Conservation (phyloP, 2,888 invertebrate species). For the Diarsia mendica region DNA sequence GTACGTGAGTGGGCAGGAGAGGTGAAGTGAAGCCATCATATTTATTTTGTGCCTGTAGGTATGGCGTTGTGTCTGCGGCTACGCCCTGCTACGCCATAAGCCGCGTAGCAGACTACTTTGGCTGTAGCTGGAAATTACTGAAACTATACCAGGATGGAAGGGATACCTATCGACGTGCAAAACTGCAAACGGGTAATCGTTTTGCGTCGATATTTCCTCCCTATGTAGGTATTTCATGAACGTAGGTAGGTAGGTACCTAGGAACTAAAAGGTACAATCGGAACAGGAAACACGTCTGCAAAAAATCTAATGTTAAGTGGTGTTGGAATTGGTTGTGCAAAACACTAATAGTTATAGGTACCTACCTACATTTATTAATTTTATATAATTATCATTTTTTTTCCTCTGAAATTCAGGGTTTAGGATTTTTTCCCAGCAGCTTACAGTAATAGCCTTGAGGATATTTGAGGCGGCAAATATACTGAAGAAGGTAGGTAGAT, state of each 20-base stretch:
- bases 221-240: too few species aligned
- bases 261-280: background rate
- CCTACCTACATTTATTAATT: too few species aligned
- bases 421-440: background rate
- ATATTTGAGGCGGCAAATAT: background rate
- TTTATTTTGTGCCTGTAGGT: background rate
- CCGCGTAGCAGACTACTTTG: constrained; percentile 12
- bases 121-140: background rate
- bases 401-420: background rate
- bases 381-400: background rate
- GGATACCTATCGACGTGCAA: background rate
- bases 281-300: background rate
- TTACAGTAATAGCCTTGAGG: background rate
- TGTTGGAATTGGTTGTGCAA: background rate
- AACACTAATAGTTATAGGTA: background rate
- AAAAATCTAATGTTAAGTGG: background rate
- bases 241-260: too few species aligned
- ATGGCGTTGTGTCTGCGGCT: background rate
- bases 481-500: too few species aligned
- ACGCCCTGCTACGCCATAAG: background rate
- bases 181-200: too few species aligned
- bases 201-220: too few species aligned
- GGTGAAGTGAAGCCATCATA: background rate
- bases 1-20: background rate
- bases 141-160: background rate